A percentile compares a stretch with the other conserved stretches of the same genome.
phyloP scores from a whole-genome alignment of 2,888 invertebrate species.

The Hypolimnas misippus region DNA sequence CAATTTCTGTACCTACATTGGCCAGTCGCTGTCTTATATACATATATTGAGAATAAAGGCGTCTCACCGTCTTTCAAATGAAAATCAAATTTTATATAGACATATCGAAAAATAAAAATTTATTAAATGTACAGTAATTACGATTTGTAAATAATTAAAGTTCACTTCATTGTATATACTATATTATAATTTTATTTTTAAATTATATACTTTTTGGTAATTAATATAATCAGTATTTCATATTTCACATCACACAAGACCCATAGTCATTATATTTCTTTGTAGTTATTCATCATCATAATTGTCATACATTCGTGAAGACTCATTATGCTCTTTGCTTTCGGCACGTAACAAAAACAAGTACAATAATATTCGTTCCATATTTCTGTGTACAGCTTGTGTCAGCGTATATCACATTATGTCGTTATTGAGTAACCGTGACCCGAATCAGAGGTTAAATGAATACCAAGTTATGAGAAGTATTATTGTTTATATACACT shows the following conservation, averaged over 20 bases:
- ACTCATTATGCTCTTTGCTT: constrained; percentile 6
- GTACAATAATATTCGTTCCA: constrained; percentile 5
- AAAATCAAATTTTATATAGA: no score
- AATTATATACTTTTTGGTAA: no score
- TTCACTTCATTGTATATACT: no score
- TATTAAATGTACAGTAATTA: no score
- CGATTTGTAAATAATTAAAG: no score
- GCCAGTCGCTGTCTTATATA: no score
- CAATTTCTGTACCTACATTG: no score
- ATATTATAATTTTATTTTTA: no score
- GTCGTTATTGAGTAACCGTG: neutral
- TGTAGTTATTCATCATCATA: neutral
- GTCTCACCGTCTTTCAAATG: no score
- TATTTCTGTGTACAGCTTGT: constrained; percentile 2
- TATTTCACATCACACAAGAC: neutral
- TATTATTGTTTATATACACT: neutral
- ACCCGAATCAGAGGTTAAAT: constrained; percentile 8
- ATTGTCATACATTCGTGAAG: constrained; percentile 14
- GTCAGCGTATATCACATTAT: constrained; percentile 10
- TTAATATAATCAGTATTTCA: neutral
- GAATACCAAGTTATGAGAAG: neutral
- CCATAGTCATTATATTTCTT: neutral
- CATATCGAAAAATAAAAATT: no score
- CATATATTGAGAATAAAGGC: no score
- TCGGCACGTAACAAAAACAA: constrained; percentile 10